A percentile compares a stretch with the other conserved stretches of the same genome.
Conservation (phyloP, 1,140 invertebrate genomes). For the Homarus americanus region DNA sequence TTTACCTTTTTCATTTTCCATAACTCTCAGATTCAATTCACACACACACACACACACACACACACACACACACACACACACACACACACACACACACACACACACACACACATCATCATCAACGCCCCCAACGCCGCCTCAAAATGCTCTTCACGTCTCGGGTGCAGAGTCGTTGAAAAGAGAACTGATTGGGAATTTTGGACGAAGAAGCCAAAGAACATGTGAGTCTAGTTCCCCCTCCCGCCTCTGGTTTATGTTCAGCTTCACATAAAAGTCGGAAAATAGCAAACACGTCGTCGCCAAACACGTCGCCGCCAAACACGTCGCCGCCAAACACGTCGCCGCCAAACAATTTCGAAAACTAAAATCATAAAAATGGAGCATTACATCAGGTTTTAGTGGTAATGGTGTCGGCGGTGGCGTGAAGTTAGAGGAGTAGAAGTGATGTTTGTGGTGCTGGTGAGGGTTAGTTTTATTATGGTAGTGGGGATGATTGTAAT, state of each 20-base stretch:
- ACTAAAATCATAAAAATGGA: too few species aligned
- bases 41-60: background rate
- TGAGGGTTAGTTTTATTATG: too few species aligned
- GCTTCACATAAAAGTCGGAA: background rate
- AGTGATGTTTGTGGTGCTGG: too few species aligned
- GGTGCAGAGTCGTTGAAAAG: background rate
- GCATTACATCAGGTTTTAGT: too few species aligned
- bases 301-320: too few species aligned
- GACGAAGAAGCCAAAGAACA: background rate
- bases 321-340: too few species aligned
- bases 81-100: conserved; percentile 3
- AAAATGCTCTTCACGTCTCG: background rate
- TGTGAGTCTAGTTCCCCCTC: background rate
- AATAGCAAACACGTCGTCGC: background rate
- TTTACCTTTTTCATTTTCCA: too few species aligned
- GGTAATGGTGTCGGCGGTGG: too few species aligned
- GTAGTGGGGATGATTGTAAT: too few species aligned
- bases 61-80: background rate
- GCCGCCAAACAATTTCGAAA: too few species aligned
- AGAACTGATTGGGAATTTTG: conserved; percentile 18
- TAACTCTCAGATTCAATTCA: too few species aligned
- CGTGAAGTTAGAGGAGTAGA: too few species aligned
- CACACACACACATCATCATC: background rate
- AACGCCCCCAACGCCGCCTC: background rate
- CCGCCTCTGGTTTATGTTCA: background rate